Evolutionary conservation across 2,888 invertebrate species (phyloP).

Genomic region (Brenthis hecate): DNA sequence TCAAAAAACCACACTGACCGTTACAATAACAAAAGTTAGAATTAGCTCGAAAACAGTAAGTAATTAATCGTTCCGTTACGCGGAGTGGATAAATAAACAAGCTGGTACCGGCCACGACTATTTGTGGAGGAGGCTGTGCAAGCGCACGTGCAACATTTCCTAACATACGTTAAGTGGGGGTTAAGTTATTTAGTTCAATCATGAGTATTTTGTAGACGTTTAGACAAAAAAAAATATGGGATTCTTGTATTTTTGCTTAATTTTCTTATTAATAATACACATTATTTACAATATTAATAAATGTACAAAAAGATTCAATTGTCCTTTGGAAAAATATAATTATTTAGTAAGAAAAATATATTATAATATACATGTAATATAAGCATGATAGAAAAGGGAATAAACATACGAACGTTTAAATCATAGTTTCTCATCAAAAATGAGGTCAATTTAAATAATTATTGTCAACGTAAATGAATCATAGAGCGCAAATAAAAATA

Average conservation of each 20-base stretch:
- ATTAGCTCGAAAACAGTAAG: slow-evolving; percentile 30
- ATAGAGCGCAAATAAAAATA: background rate
- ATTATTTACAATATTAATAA: too few relatives aligned
- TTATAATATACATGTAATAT: too few relatives aligned
- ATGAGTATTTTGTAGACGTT: background rate
- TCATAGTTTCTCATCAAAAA: background rate
- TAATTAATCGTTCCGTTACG: slow-evolving; percentile 29
- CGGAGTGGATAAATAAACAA: slow-evolving; percentile 41
- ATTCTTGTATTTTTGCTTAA: too few relatives aligned
- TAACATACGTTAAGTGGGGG: slow-evolving; percentile 34
- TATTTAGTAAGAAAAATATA: too few relatives aligned
- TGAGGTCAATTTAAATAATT: background rate
- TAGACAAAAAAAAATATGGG: too few relatives aligned
- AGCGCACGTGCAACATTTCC: slow-evolving; percentile 57
- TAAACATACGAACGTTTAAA: background rate
- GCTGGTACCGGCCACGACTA: slow-evolving; percentile 43
- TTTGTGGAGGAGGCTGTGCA: slow-evolving; percentile 52
- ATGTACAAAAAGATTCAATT: too few relatives aligned
- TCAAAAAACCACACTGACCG: slow-evolving; percentile 5
- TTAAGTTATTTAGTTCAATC: slow-evolving; percentile 16
- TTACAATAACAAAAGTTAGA: slow-evolving; percentile 29
- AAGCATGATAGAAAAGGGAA: background rate
- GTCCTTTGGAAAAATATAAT: too few relatives aligned
- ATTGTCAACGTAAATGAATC: background rate
- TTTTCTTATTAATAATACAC: too few relatives aligned